Evolutionary conservation across 1,140 invertebrate genomes (phyloP).

Genomic region (Hesperophylax magnus): DNA sequence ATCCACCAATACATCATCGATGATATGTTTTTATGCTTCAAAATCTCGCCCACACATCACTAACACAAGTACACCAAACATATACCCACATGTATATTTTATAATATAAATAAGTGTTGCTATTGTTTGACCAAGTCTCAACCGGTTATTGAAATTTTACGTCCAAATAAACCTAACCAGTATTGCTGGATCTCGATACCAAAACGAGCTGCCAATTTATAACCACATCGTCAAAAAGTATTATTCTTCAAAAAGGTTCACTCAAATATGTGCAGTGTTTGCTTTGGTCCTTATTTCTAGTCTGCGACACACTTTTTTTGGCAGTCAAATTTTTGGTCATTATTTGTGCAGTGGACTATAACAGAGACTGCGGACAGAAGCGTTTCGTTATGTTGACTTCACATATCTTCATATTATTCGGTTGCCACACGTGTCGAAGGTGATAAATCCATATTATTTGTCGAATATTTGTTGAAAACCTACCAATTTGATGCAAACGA

Average conservation of each 20-base stretch:
- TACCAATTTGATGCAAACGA: no score
- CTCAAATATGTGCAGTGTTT: no score
- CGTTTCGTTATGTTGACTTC: not conserved
- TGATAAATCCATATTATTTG: not conserved
- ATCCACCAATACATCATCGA: not conserved
- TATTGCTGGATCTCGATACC: not conserved
- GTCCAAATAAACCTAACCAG: constrained; percentile 6
- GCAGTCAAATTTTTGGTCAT: no score
- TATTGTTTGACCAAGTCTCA: constrained; percentile 17
- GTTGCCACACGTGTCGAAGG: not conserved
- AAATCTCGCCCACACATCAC: constrained; percentile 8
- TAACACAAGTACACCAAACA: not conserved
- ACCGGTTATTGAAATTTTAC: constrained; percentile 8
- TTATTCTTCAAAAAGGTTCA: no score
- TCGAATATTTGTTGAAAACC: no score
- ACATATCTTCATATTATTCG: not conserved
- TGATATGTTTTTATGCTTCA: not conserved
- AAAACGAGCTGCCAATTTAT: no score
- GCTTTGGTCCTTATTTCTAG: no score
- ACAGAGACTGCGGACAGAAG: not conserved
- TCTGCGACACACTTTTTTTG: no score
- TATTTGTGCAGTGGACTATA: no score
- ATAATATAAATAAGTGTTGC: not conserved
- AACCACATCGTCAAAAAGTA: no score
- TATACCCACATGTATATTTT: not conserved